These are phyloP conservation scores for Drosophila subsilvestris DNA, from an alignment of 2,888 invertebrate species.

Conservation along the genomic window DNA sequence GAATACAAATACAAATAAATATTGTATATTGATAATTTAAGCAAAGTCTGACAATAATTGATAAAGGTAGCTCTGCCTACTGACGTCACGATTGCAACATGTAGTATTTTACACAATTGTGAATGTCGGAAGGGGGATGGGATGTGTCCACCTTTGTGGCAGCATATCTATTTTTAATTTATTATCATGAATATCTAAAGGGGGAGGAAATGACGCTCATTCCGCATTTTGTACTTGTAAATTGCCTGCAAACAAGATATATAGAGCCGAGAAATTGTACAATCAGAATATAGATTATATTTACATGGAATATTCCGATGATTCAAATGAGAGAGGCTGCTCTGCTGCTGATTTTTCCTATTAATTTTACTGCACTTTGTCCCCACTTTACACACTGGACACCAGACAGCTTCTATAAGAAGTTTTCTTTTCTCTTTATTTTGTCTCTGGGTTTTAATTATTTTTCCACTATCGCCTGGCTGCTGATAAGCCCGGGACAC, in stretches of 20 bases:
- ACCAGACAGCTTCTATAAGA: conserved; percentile 4
- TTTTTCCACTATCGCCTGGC: conserved; percentile 15
- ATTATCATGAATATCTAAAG: conserved; percentile 20
- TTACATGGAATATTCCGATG: conserved; percentile 60
- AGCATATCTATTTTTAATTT: conserved; percentile 22
- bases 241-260: conserved; percentile 55
- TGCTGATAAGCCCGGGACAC: conserved; percentile 22
- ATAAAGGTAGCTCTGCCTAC: conserved; percentile 50
- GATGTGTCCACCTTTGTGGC: conserved; percentile 10
- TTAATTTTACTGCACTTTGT: conserved; percentile 17
- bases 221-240: conserved; percentile 71
- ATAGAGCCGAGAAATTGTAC: conserved; percentile 10
- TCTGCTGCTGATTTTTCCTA: conserved; percentile 1
- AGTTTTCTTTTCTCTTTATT: neutral
- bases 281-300: conserved; percentile 59
- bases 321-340: conserved; percentile 17
- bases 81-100: conserved; percentile 60
- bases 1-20: conserved; percentile 18
- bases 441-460: neutral
- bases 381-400: neutral
- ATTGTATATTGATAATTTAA: conserved; percentile 35
- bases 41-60: conserved; percentile 46
- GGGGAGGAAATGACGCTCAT: conserved; percentile 33
- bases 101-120: conserved; percentile 23
- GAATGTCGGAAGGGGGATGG: neutral